phyloP scores from a whole-genome alignment of 2,888 invertebrate genomes.

The Alloscopus bannaensis region DNA sequence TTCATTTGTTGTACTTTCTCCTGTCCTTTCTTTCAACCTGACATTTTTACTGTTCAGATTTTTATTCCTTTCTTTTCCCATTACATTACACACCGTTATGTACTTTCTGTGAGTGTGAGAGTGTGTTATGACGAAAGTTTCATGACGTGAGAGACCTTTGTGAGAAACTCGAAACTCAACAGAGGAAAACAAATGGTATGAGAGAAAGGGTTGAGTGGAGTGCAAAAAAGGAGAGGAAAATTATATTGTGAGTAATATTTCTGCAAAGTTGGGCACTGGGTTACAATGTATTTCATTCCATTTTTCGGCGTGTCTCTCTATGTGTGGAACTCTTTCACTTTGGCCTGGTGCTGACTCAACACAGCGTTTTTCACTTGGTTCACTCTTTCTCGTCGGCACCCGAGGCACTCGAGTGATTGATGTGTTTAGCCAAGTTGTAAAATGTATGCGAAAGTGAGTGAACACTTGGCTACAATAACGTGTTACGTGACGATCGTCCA shows the following conservation, averaged over 20 bases:
- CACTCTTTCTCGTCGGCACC: constrained; percentile 61
- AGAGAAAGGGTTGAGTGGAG: constrained; percentile 6
- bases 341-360: constrained; percentile 58
- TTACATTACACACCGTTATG: too few relatives aligned
- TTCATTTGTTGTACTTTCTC: constrained; percentile 36
- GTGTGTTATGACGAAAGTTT: not conserved
- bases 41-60: constrained; percentile 25
- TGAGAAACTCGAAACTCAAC: not conserved
- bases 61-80: constrained; percentile 6
- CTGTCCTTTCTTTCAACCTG: not conserved
- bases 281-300: not conserved
- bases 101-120: too few relatives aligned
- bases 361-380: constrained; percentile 42
- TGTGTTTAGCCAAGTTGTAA: constrained; percentile 56
- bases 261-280: constrained; percentile 48
- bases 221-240: constrained; percentile 23
- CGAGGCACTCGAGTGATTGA: constrained; percentile 59
- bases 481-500: constrained; percentile 49
- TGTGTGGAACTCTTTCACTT: constrained; percentile 24
- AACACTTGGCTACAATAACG: constrained; percentile 29
- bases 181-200: constrained; percentile 27
- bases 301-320: constrained; percentile 23
- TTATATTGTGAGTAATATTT: constrained; percentile 38
- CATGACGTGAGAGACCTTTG: not conserved
- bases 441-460: constrained; percentile 20